These are phyloP conservation scores for Calameuta pallipes DNA, from an alignment of 2,888 invertebrate species.

Conservation along the genomic window DNA sequence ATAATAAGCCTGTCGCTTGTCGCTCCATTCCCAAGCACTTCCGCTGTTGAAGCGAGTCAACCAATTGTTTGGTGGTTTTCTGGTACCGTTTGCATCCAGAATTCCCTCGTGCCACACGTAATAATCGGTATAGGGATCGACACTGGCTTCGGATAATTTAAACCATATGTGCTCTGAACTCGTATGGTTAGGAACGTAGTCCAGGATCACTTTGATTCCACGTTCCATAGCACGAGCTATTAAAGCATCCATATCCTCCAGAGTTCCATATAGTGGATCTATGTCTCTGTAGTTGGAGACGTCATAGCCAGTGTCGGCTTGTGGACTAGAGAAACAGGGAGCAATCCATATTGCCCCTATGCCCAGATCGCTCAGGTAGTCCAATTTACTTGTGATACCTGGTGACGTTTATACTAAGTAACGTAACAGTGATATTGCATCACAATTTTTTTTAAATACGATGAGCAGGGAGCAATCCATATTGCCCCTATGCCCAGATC, in stretches of 20 bases:
- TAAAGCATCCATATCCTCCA: slow-evolving; percentile 77
- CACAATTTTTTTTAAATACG: too few species aligned
- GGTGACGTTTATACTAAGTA: too few species aligned
- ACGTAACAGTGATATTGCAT: too few species aligned
- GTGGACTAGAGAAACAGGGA: slow-evolving; percentile 85
- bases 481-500: too few species aligned
- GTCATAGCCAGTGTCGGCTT: slow-evolving; percentile 90
- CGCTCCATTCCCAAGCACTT: slow-evolving; percentile 68
- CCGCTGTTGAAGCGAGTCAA: slow-evolving; percentile 68
- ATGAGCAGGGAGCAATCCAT: slow-evolving; percentile 81
- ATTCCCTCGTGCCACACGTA: slow-evolving; percentile 68
- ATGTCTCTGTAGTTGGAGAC: slow-evolving; percentile 81
- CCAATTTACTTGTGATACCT: slow-evolving; percentile 70
- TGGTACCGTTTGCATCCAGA: slow-evolving; percentile 38
- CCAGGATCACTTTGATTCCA: slow-evolving; percentile 72
- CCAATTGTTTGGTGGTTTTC: slow-evolving; percentile 66
- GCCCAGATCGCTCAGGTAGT: slow-evolving; percentile 76
- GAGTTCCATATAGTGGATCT: slow-evolving; percentile 79
- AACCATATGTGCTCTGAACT: slow-evolving; percentile 71
- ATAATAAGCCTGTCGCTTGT: slow-evolving; percentile 15
- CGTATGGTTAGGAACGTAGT: slow-evolving; percentile 74
- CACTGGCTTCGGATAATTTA: slow-evolving; percentile 51
- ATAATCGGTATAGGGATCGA: slow-evolving; percentile 65
- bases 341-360: slow-evolving; percentile 85
- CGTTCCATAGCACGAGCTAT: slow-evolving; percentile 70